Base-by-base conservation (phyloP, 2,888 invertebrate genomes). In the Lottia gigantea region DNA sequence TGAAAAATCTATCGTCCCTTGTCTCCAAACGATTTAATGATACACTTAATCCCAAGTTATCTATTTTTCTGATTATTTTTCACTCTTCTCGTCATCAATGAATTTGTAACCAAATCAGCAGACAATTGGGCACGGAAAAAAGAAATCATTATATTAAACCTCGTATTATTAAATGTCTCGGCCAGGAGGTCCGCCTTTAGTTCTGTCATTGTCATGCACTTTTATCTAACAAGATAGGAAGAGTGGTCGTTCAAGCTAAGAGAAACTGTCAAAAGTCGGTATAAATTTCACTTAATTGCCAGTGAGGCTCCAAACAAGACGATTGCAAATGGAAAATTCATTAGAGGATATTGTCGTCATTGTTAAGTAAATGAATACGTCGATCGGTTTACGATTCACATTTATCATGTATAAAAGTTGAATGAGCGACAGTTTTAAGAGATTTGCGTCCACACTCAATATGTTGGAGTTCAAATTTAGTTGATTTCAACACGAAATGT, bases 301-400 rank as follows among this genome's bases (percentile, higher is more conserved):
- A 55, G 55, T 23, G 19, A 12, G 55, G 19, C 19, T 55, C 55
- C 55, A 55, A 55, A 55, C 55, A 55, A 55, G 55, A 55, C 55
- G 55, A 23, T 55, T 55, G 55, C 55, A 55, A 55, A 55, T 55
- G 55, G 55, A 55, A 55, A 55, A 55, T 55, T 55, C 55, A 55
- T 55, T 55, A 55, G 19, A 23, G 55, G 55, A 55, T 55, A 55
- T 55, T 55, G 55, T 55, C 55, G 55, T 55, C 55, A 55, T 11
- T 55, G 55, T 55, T 55, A 55, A 55, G 55, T 55, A 55, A 55
- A 55, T 55, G 55, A 55, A 55, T 55, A 55, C 55, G 55, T 55
- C 23, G 55, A 55, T 55, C 55, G 55, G 55, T 55, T 55, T 55
- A 55, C 55, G 55, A 55, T 55, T 12, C 55, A 55, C 55, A 55